Base-by-base conservation (phyloP, 2,113 vertebrate genomes). In the Polypterus bichir region DNA sequence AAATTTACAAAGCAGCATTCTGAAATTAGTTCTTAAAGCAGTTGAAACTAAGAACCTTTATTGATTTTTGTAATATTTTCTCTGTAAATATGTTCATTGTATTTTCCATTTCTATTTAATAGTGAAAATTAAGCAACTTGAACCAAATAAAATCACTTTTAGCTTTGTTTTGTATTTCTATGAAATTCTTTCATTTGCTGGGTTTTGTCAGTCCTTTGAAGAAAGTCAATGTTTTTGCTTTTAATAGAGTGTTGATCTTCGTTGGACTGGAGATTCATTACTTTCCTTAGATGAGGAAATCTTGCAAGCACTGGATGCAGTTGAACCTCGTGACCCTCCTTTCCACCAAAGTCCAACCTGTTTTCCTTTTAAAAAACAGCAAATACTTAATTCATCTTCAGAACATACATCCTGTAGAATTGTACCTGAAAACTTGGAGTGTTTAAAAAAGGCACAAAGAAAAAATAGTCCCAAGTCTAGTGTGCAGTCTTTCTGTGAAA, bases 221-320 rank as follows among this genome's bases (percentile, higher is more conserved):
- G 2, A 27, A 54, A 59, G 2, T 49, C 10, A n/a, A 6, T 44
- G 46, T 48, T 9, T 63, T 53, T 64, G 3, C 63, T 52, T 67
- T 55, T 49, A 71, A 64, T 57, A 62, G 44, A 63, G 46, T 61
- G 48, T 64, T n/a, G 83, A 77, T 68, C 54, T 56, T 65, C 57
- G 63, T 61, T 62, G 63, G 57, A 65, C 8, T 64, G 74, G 71
- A 7, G 76, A 80, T 51, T 76, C 73, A 54, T 71, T 73, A 11
- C 59, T 78, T 5, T 71, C 76, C 48, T 69, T 77, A 7, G 78
- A 81, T 71, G 74, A 79, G 56, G 79, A 73, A 46, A 71, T 77
- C 46, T 64, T 80, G 4, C 70, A 70, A 59, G 64, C 64, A 27
- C 10, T 77, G 63, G 70, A 78, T 27, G 68, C 66, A 54, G 57